Percentiles rank a stretch among this genome's conserved stretches.
phyloP scores from a whole-genome alignment of 2,797 vertebrate species.

The Chanos chanos region DNA sequence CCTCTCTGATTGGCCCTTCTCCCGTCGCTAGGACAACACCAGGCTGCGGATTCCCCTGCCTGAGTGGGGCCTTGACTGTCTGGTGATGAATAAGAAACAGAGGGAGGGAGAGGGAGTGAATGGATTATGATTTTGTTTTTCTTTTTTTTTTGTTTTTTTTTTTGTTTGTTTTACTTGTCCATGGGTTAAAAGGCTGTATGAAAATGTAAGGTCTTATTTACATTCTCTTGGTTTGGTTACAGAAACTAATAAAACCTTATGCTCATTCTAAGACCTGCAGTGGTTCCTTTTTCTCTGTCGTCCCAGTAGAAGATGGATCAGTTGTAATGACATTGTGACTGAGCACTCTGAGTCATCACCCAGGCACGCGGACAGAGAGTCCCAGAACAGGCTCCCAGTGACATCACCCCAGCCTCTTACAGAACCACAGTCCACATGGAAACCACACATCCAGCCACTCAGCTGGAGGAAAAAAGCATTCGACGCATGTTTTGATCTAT shows the following conservation, averaged over 20 bases:
- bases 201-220: slow-evolving; percentile 99
- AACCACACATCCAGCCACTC: no score
- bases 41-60: slow-evolving; percentile 41
- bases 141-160: slow-evolving; percentile 38
- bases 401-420: no score
- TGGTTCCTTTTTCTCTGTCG: not conserved
- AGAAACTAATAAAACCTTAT: slow-evolving; percentile 99
- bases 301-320: not conserved
- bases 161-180: slow-evolving; percentile 93
- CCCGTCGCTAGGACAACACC: slow-evolving; percentile 45
- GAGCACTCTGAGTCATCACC: no score
- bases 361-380: no score
- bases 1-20: slow-evolving; percentile 60
- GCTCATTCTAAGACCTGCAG: slow-evolving; percentile 79
- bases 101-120: slow-evolving; percentile 54
- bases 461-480: no score
- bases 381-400: no score
- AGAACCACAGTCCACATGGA: no score
- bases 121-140: slow-evolving; percentile 58
- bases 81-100: slow-evolving; percentile 74
- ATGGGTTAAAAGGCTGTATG: slow-evolving; percentile 98
- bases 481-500: no score
- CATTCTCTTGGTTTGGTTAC: slow-evolving; percentile 99
- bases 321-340: no score
- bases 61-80: slow-evolving; percentile 21